These are phyloP conservation scores for Lineus longissimus DNA, from an alignment of 1,140 invertebrate species.

Conservation along the genomic window DNA sequence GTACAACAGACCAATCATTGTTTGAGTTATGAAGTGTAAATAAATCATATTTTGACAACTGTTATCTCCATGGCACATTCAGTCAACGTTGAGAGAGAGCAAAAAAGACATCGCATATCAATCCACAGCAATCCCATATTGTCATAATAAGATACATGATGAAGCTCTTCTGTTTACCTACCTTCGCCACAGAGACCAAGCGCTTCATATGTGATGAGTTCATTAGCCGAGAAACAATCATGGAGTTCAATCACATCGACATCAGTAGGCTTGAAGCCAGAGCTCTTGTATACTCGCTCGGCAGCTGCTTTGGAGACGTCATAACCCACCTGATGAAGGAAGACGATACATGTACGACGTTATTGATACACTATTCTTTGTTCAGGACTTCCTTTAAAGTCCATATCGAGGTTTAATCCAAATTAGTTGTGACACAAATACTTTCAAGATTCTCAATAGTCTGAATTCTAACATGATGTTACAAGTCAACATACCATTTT, in stretches of 20 bases:
- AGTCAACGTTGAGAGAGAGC: no score
- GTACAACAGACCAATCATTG: neutral
- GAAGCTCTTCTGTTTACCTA: neutral
- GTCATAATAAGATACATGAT: no score
- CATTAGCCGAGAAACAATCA: slow-evolving; percentile 98
- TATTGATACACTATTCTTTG: no score
- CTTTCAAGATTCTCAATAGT: no score
- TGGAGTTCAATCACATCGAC: slow-evolving; percentile 98
- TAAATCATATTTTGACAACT: neutral
- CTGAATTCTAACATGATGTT: no score
- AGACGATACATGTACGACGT: slow-evolving; percentile 1
- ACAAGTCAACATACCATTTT: slow-evolving; percentile 64
- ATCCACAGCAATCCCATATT: no score
- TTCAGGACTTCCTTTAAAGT: no score
- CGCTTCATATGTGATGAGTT: slow-evolving; percentile 96
- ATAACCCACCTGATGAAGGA: slow-evolving; percentile 69
- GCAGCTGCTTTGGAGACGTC: slow-evolving; percentile 91
- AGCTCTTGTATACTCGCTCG: slow-evolving; percentile 72
- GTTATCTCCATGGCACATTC: no score
- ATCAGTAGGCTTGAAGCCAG: slow-evolving; percentile 68
- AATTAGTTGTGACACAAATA: no score
- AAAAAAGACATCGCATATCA: no score
- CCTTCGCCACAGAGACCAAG: slow-evolving; percentile 87
- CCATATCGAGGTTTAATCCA: no score
- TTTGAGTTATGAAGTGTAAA: neutral